Evolutionary conservation across 2,888 invertebrate genomes (phyloP).

Genomic region (Sphinx pinastri): DNA sequence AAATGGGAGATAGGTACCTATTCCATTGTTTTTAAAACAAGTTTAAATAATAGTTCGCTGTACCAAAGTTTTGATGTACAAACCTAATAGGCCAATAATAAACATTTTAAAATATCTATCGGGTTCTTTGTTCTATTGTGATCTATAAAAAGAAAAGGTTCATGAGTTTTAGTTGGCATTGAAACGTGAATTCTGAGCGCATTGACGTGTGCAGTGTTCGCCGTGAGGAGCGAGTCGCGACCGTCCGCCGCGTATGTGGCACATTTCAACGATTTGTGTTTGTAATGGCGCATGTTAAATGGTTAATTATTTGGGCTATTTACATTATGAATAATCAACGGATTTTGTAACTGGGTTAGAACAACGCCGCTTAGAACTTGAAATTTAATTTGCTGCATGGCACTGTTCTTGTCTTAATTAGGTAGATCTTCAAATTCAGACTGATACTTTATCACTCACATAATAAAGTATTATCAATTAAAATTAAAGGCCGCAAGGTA

Average conservation of each 20-base stretch:
- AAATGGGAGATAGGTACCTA: too few species aligned
- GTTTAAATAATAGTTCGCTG: neutral
- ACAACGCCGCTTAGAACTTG: too few species aligned
- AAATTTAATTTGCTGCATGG: too few species aligned
- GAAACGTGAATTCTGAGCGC: conserved; percentile 32
- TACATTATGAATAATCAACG: too few species aligned
- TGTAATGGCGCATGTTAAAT: neutral
- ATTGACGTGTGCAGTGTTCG: conserved; percentile 33
- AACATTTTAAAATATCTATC: conserved; percentile 11
- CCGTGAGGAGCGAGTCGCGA: conserved; percentile 16
- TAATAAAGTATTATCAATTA: too few species aligned
- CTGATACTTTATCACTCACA: too few species aligned
- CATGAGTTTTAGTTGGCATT: conserved; percentile 35
- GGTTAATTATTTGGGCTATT: too few species aligned
- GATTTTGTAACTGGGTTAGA: too few species aligned
- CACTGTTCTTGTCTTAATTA: too few species aligned
- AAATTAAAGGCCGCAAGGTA: too few species aligned
- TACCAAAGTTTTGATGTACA: neutral
- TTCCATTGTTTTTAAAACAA: neutral
- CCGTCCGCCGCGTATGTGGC: neutral
- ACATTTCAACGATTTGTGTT: neutral
- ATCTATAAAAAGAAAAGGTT: conserved; percentile 29
- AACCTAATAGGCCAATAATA: neutral
- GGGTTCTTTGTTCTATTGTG: conserved; percentile 25
- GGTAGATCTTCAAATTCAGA: too few species aligned